Evolutionary conservation across 2,113 vertebrate genomes (phyloP), one percentile per base, ranked within the genome.

Genomic region (Meleagris gallopavo): DNA sequence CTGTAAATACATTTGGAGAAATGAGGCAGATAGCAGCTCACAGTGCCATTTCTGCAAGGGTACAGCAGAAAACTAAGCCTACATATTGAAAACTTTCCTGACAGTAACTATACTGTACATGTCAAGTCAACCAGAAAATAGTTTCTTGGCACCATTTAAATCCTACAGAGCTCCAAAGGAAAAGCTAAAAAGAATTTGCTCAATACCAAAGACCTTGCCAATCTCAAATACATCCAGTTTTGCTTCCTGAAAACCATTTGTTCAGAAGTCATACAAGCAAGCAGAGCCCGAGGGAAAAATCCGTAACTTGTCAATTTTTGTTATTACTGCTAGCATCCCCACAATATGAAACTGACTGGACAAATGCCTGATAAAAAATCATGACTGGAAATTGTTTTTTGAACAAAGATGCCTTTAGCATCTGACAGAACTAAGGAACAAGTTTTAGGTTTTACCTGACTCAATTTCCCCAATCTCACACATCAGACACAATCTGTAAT

Each of bases 111-210:
- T 46, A 88, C 50, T 66, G 73, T 94, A 78, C 82, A 73, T 2
- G 2, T 73, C 85, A 91, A 94, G 40, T 95, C 96, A 96, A 79
- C 84, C 1, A 10, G 90, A 97, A 97, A 97, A 97, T 48, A 80
- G 77, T 45, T 94, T 92, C 89, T 88, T 94, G 91, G 88, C 83
- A 93, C 43, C 77, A 52, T 72, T 79, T 40, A 83, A 89, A 90
- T 19, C 55, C 69, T 70, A 43, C 25, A 61, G n/a, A 81, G 57
- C 22, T 96, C 77, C 46, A 66, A 86, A 89, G 62, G 8, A 65
- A 81, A 89, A 83, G 84, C 69, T 81, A 34, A 88, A 77, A 85
- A 65, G 85, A 90, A 92, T 66, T 65, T 86, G 60, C 90, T 91
- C 81, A 70, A 40, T 73, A 83, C 41, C 25, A 55, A 77, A 89